phyloP scores from a whole-genome alignment of 1,140 invertebrate genomes.

The Hyles vespertilio region DNA sequence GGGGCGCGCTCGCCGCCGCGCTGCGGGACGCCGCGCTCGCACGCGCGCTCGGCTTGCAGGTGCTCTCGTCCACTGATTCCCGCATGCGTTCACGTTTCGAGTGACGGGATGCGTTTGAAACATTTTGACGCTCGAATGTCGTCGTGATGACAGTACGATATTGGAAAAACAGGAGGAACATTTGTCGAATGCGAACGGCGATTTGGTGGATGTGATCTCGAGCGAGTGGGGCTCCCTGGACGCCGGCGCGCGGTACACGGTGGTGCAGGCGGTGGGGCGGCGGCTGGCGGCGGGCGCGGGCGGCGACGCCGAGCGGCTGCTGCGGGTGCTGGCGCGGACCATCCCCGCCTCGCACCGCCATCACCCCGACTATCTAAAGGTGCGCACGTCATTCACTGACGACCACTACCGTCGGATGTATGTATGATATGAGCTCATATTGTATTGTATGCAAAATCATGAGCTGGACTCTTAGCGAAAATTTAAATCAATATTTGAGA shows the following conservation, averaged over 20 bases:
- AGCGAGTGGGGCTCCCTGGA: neutral
- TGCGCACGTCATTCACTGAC: neutral
- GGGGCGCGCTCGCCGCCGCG: neutral
- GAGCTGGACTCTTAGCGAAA: too few relatives aligned
- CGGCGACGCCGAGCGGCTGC: conserved; percentile 2
- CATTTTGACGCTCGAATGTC: too few relatives aligned
- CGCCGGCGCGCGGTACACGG: conserved; percentile 9
- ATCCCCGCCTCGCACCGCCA: conserved; percentile 8
- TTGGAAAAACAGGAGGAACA: neutral
- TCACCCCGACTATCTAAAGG: neutral
- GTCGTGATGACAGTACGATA: too few relatives aligned
- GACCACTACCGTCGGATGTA: neutral
- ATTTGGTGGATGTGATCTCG: neutral
- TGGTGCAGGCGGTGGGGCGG: neutral
- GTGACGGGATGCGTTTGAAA: too few relatives aligned
- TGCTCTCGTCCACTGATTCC: neutral
- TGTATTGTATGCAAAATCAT: too few relatives aligned
- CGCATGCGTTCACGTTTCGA: too few relatives aligned
- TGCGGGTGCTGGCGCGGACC: conserved; percentile 5
- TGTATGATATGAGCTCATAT: too few relatives aligned
- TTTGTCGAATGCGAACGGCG: neutral
- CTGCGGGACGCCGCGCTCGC: neutral
- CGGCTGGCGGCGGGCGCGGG: conserved; percentile 3
- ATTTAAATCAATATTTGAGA: too few relatives aligned
- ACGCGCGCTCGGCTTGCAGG: neutral